Percentiles rank a stretch among this genome's conserved stretches.
phyloP scores from a whole-genome alignment of 53 echinoderm and acorn worm genomes.

The Hippasteria phrygiana region DNA sequence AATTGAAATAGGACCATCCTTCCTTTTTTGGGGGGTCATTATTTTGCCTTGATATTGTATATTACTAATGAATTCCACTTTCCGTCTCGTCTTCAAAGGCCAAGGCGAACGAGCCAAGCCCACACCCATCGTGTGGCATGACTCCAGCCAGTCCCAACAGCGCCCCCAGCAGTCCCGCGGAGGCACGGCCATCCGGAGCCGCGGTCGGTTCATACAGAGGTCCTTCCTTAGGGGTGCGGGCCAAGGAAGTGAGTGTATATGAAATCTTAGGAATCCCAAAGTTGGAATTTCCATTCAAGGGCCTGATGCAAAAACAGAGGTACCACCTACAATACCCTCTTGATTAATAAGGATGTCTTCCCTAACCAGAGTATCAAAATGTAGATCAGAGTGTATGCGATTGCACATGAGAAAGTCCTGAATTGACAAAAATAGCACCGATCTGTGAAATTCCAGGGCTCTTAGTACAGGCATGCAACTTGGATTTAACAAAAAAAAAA shows the following conservation, averaged over 20 bases:
- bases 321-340: no score
- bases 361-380: background rate
- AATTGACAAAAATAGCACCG: no score
- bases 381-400: background rate
- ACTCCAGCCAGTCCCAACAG: conserved; percentile 69
- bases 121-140: conserved; percentile 83
- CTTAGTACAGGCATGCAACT: no score
- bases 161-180: conserved; percentile 49
- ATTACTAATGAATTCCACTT: background rate
- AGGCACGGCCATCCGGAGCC: conserved; percentile 66
- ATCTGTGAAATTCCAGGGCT: no score
- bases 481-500: no score
- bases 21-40: no score
- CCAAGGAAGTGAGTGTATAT: conserved; percentile 10
- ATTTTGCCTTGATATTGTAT: no score
- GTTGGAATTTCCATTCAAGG: background rate
- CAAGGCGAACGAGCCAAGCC: conserved; percentile 51
- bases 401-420: no score
- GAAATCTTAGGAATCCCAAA: background rate
- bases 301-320: no score
- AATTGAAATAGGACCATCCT: no score
- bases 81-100: background rate
- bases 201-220: conserved; percentile 72
- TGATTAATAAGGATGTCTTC: background rate
- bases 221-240: conserved; percentile 50